Conservation (phyloP, 2,888 invertebrate species). For the Odontocolon sp. region DNA sequence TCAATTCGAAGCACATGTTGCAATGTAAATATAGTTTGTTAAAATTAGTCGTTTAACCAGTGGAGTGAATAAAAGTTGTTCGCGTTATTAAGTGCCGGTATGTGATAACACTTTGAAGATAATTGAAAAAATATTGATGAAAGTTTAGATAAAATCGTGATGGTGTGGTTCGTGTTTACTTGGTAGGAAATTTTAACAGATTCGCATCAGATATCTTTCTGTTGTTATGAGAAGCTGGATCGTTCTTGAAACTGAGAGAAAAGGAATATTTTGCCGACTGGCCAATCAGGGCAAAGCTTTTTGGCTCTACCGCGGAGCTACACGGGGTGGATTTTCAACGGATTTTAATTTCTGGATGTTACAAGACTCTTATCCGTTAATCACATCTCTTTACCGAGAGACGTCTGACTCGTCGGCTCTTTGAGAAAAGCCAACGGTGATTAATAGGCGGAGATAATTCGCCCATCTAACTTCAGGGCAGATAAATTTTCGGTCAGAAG, state of each 20-base stretch:
- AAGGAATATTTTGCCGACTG: neutral
- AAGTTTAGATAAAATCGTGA: conserved; percentile 6
- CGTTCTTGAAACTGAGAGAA: neutral
- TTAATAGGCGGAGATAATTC: conserved; percentile 36
- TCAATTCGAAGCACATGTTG: neutral
- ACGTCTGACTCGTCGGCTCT: neutral
- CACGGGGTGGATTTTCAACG: no score
- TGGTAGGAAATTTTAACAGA: neutral
- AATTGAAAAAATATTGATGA: neutral
- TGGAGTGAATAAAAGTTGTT: neutral
- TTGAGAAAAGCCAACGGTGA: conserved; percentile 39
- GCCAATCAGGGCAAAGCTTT: no score
- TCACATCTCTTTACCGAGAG: neutral
- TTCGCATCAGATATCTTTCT: no score
- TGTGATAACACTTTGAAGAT: conserved; percentile 5
- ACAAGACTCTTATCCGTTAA: conserved; percentile 8
- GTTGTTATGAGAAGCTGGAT: no score
- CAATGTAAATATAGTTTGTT: neutral
- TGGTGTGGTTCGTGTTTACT: conserved; percentile 28
- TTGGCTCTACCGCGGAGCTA: no score
- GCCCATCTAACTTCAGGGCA: neutral
- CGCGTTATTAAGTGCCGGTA: conserved; percentile 7
- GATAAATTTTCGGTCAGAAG: conserved; percentile 39
- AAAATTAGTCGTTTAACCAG: neutral
- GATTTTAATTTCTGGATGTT: conserved; percentile 42